phyloP scores from a whole-genome alignment of 2,888 invertebrate species.

The Cremastobaeus sp. region DNA sequence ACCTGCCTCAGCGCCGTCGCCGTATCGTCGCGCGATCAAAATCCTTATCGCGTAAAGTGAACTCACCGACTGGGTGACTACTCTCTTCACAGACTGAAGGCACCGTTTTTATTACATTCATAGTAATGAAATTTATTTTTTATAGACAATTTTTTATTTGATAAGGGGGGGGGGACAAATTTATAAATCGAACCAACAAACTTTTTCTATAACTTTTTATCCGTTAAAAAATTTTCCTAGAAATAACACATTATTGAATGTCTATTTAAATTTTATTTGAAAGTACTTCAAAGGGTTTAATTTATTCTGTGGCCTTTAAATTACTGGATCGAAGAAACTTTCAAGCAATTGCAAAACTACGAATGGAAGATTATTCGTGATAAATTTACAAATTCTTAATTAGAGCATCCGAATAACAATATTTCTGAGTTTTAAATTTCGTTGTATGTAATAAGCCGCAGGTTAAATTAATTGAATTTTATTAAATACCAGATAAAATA shows the following conservation, averaged over 20 bases:
- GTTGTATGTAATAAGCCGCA: constrained; percentile 39
- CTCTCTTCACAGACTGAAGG: constrained; percentile 5
- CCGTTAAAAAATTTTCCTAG: too few species aligned
- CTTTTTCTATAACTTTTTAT: too few species aligned
- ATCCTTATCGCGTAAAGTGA: constrained; percentile 44
- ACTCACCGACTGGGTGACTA: constrained; percentile 19
- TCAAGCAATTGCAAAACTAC: neutral
- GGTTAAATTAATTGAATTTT: constrained; percentile 48
- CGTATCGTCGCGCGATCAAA: constrained; percentile 40
- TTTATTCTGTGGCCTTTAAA: neutral
- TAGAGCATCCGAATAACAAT: constrained; percentile 24
- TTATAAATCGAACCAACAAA: too few species aligned
- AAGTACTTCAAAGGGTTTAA: too few species aligned
- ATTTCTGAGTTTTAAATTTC: constrained; percentile 23
- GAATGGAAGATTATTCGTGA: constrained; percentile 20
- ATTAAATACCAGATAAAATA: constrained; percentile 42
- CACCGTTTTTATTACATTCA: too few species aligned
- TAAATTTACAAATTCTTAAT: constrained; percentile 23
- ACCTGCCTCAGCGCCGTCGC: constrained; percentile 28
- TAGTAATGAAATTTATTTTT: too few species aligned
- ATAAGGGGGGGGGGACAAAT: too few species aligned
- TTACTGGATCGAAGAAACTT: neutral
- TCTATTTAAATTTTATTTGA: too few species aligned
- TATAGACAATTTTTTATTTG: too few species aligned
- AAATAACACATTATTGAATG: too few species aligned